Evolutionary conservation across 2,888 invertebrate genomes (phyloP).

Genomic region (Drosophila putrida): DNA sequence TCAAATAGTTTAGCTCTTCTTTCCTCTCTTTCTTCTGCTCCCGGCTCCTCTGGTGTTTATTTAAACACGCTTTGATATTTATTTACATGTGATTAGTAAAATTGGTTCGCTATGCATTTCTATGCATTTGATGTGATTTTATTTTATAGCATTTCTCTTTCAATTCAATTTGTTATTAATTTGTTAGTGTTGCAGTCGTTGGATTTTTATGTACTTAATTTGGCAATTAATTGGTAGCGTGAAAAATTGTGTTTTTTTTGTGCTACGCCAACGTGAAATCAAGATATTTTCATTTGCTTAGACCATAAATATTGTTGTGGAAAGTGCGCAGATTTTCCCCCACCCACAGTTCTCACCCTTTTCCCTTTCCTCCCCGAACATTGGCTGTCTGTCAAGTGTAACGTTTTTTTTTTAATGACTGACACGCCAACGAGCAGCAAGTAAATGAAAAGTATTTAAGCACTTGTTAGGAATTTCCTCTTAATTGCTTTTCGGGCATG

Average conservation of each 20-base stretch:
- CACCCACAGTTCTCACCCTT: neutral
- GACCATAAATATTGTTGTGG: constrained; percentile 50
- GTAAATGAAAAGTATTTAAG: constrained; percentile 56
- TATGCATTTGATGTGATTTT: constrained; percentile 36
- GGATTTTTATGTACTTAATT: constrained; percentile 37
- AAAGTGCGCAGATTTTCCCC: constrained; percentile 45
- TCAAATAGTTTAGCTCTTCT: constrained; percentile 58
- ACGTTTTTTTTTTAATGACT: constrained; percentile 47
- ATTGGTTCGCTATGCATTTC: constrained; percentile 48
- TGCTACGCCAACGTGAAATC: neutral
- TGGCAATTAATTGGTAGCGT: constrained; percentile 46
- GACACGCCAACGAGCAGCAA: constrained; percentile 32
- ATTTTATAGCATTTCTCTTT: neutral
- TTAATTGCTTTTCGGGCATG: constrained; percentile 68
- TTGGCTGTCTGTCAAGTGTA: constrained; percentile 65
- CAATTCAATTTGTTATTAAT: constrained; percentile 22
- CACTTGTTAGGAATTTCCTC: constrained; percentile 53
- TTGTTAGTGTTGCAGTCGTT: constrained; percentile 22
- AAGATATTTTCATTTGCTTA: constrained; percentile 55
- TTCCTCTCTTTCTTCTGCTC: constrained; percentile 19
- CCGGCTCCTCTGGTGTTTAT: constrained; percentile 40
- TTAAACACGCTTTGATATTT: constrained; percentile 70
- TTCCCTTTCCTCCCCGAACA: neutral
- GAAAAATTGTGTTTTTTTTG: constrained; percentile 1
- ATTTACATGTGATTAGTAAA: constrained; percentile 65